Percentiles rank a stretch among this genome's conserved stretches.
phyloP scores from a whole-genome alignment of 64 coral and sea anemone genomes.

The Dendrophyllia cribrosa region DNA sequence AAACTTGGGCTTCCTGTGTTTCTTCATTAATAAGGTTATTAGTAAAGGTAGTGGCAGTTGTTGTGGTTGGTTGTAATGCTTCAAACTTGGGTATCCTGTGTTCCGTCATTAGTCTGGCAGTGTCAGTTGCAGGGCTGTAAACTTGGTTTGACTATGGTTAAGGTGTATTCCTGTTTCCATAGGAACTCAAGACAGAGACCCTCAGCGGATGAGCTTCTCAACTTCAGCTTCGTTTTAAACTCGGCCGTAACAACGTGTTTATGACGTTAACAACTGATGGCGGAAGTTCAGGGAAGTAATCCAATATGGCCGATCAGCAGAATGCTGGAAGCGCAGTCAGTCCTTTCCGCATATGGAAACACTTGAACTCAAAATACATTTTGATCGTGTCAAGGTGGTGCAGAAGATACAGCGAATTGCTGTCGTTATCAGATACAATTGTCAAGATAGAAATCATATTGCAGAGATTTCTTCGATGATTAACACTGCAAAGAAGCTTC shows the following conservation, averaged over 20 bases:
- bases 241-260: slow-evolving; percentile 85
- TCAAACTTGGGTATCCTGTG: neutral
- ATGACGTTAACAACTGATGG: slow-evolving; percentile 45
- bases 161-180: neutral
- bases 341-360: too few species aligned
- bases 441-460: neutral
- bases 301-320: neutral
- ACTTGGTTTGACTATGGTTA: too few species aligned
- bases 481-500: too few species aligned
- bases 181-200: slow-evolving; percentile 86
- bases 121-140: neutral
- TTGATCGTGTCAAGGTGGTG: too few species aligned
- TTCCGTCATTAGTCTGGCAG: neutral
- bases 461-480: neutral
- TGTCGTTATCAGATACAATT: neutral
- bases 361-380: too few species aligned
- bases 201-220: slow-evolving; percentile 83
- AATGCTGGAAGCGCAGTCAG: neutral
- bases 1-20: too few species aligned
- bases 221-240: slow-evolving; percentile 80
- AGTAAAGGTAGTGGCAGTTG: neutral
- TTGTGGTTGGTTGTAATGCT: neutral
- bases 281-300: neutral
- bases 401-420: neutral
- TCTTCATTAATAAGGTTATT: too few species aligned